Evolutionary conservation across 1,140 invertebrate genomes (phyloP), one percentile per base, ranked within the genome.

Genomic region (Drosophila nigromelanica): DNA sequence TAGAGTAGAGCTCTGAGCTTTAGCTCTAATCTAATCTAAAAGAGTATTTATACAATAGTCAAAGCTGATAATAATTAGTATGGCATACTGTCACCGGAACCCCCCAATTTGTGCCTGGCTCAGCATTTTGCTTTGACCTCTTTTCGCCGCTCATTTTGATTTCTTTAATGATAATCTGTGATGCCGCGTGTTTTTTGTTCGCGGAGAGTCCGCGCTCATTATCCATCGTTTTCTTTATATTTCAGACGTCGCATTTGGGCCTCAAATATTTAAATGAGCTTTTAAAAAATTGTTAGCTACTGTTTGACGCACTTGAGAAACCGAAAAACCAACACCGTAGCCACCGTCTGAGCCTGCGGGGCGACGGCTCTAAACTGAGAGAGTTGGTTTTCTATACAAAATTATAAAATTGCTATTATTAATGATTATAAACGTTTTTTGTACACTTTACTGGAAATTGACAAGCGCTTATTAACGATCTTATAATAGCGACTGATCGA

Each of bases 371-470:
- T 37, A 54, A 55, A 43, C 39, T 37, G 35, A 58, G 27, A 40
- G 43, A 40, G 43, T 55, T 60, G 47, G 59, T 55, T 80, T 68
- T 80, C 77, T 86, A 74, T 75, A 73, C 69, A 76, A 89, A 89
- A 74, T 83, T 89, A 78, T 80, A 75, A 89, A 89, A 89, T 89
- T 89, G 83, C 83, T 89, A 89, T 89, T 89, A 89, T 89, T 89
- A 83, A 89, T 89, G 83, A 89, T 77, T 89, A 80, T 89, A 89
- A 89, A 89, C 85, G 83, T 87, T 87, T 87, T 89, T 89, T 89
- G 72, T 86, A 82, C 78, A 78, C 78, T 83, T 89, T 72, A 55
- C 73, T 82, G 68, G 74, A 72, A 82, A 87, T 83, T 89, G 83
- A 89, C 83, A 89, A 89, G 83, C 83, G 83, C 87, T 89, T 89